Evolutionary conservation across 2,797 vertebrate genomes (phyloP).

Genomic region (Enteromius fasciolatus): DNA sequence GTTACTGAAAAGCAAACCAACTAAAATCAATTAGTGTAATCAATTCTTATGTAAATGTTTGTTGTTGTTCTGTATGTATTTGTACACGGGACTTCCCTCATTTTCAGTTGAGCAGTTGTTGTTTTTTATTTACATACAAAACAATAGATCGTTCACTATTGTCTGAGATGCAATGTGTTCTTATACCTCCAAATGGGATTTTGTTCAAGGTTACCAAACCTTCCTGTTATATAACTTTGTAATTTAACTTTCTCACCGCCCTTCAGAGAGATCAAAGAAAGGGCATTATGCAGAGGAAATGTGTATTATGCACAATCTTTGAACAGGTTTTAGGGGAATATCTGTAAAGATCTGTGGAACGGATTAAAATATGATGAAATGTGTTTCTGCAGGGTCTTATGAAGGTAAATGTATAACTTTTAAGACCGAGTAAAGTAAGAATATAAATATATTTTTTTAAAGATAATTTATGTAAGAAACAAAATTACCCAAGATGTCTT

Average conservation of each 20-base stretch:
- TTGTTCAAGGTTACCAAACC: neutral
- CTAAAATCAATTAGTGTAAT: neutral
- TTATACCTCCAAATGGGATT: neutral
- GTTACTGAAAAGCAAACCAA: neutral
- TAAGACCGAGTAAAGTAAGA: neutral
- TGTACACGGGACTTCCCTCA: neutral
- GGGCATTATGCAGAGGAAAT: neutral
- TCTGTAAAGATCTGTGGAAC: neutral
- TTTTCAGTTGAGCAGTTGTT: no score
- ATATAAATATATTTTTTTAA: neutral
- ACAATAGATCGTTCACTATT: neutral
- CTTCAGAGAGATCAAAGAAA: conserved; percentile 6
- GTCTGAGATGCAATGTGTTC: neutral
- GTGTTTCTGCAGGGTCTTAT: neutral
- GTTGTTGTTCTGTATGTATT: neutral
- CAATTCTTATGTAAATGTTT: neutral
- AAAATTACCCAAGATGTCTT: neutral
- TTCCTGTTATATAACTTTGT: conserved; percentile 3
- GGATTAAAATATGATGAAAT: neutral
- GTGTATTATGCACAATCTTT: conserved; percentile 14
- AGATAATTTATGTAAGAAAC: neutral
- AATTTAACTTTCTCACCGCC: neutral
- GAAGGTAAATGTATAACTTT: neutral
- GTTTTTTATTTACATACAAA: no score
- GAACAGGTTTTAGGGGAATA: neutral